phyloP scores from a whole-genome alignment of 2,113 vertebrate species.

The Nicator chloris region DNA sequence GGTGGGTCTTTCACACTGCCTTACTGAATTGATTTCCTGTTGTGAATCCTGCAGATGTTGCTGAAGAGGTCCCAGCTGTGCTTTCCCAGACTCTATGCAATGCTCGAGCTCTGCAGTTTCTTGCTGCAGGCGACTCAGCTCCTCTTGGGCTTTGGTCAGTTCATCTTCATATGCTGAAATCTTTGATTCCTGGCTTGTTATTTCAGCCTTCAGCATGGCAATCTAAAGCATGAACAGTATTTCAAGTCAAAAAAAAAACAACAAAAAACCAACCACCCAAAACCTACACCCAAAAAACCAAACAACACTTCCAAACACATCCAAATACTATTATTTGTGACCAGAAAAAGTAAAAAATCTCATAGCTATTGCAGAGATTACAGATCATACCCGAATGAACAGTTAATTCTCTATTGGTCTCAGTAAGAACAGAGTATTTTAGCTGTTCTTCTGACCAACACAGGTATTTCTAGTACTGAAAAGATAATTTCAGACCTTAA shows the following conservation, averaged over 20 bases:
- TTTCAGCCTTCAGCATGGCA: constrained; percentile 85
- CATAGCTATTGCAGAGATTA: background rate
- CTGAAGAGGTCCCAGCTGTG: constrained; percentile 87
- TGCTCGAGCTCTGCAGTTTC: constrained; percentile 89
- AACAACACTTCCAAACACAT: background rate
- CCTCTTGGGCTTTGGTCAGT: constrained; percentile 85
- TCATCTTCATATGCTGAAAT: constrained; percentile 91
- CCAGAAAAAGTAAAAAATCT: background rate
- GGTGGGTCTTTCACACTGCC: constrained; percentile 26
- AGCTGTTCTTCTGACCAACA: background rate
- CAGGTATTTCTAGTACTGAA: background rate
- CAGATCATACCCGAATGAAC: background rate
- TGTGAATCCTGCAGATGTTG: constrained; percentile 89
- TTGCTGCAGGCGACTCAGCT: constrained; percentile 88
- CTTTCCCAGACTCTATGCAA: constrained; percentile 86
- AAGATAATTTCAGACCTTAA: background rate
- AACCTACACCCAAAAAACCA: background rate
- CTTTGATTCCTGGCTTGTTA: constrained; percentile 88
- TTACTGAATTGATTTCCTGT: constrained; percentile 88
- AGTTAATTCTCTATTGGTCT: background rate
- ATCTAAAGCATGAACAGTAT: constrained; percentile 72
- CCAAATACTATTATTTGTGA: background rate
- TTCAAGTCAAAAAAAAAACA: background rate
- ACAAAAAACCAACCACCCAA: fast-evolving
- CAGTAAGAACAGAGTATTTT: background rate